Percentiles rank a stretch among this genome's conserved stretches.
Conservation (phyloP, 2,797 vertebrate species). For the Melanotaenia nigrans region DNA sequence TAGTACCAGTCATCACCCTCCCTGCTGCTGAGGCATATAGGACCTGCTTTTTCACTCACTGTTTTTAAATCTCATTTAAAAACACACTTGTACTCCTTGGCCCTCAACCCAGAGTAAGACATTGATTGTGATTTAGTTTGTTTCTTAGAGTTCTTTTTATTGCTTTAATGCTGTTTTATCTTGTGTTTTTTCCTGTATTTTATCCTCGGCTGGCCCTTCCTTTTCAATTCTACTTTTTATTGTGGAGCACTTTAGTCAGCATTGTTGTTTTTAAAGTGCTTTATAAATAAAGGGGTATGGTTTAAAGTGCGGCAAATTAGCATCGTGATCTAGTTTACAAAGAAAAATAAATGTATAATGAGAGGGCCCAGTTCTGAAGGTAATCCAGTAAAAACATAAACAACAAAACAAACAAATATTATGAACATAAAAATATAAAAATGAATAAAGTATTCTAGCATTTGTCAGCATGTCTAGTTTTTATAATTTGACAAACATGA, state of each 20-base stretch:
- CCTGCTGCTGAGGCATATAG: constrained; percentile 4
- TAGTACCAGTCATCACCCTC: neutral
- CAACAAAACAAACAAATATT: neutral
- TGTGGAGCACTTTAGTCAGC: neutral
- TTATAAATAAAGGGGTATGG: neutral
- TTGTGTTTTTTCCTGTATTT: neutral
- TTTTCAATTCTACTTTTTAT: neutral
- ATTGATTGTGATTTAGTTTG: neutral
- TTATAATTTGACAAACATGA: neutral
- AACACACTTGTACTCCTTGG: too few species aligned
- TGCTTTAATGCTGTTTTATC: neutral
- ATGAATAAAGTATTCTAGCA: neutral
- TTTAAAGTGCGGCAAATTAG: neutral
- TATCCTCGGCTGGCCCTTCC: neutral
- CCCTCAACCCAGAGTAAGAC: too few species aligned
- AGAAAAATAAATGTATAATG: neutral
- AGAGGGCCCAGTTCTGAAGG: neutral
- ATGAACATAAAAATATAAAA: neutral
- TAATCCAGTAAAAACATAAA: neutral
- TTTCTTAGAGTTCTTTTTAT: neutral
- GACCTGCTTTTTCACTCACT: too few species aligned
- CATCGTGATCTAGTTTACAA: neutral
- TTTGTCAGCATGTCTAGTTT: neutral
- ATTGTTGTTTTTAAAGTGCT: neutral
- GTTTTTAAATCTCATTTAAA: too few species aligned